phyloP scores from a whole-genome alignment of 2,888 invertebrate species.

The Synanthedon vespiformis region DNA sequence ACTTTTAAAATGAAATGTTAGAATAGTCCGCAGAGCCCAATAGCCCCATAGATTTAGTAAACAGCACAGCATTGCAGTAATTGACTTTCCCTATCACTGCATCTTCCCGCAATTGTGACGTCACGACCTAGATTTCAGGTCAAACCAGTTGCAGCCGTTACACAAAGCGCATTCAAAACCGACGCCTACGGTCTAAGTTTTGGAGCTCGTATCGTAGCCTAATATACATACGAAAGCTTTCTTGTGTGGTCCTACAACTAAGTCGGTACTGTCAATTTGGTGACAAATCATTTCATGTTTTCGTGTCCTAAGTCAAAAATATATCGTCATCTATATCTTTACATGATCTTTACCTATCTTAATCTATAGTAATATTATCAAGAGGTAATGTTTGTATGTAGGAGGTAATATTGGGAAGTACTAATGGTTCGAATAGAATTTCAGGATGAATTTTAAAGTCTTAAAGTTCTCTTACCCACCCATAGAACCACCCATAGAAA shows the following conservation, averaged over 20 bases:
- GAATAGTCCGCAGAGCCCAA: no score
- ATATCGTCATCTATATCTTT: no score
- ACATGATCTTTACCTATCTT: no score
- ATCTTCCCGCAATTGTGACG: constrained; percentile 20
- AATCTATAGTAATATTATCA: no score
- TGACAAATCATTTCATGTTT: no score
- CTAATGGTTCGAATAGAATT: no score
- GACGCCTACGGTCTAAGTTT: neutral
- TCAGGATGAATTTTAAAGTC: no score
- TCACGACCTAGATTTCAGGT: constrained; percentile 19
- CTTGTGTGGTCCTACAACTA: neutral
- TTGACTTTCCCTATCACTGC: constrained; percentile 13
- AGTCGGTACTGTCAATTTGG: neutral
- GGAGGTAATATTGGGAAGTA: no score
- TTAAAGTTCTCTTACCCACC: no score
- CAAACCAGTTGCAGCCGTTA: constrained; percentile 2
- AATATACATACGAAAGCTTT: neutral
- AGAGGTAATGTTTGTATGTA: no score
- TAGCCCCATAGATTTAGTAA: neutral
- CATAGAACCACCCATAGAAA: no score
- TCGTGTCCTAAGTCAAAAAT: constrained; percentile 1
- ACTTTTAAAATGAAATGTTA: no score
- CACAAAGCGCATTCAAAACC: neutral
- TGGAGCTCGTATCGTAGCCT: neutral
- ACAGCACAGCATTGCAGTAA: constrained; percentile 1